Conservation (phyloP, 2,113 vertebrate species). For the Podilymbus podiceps region DNA sequence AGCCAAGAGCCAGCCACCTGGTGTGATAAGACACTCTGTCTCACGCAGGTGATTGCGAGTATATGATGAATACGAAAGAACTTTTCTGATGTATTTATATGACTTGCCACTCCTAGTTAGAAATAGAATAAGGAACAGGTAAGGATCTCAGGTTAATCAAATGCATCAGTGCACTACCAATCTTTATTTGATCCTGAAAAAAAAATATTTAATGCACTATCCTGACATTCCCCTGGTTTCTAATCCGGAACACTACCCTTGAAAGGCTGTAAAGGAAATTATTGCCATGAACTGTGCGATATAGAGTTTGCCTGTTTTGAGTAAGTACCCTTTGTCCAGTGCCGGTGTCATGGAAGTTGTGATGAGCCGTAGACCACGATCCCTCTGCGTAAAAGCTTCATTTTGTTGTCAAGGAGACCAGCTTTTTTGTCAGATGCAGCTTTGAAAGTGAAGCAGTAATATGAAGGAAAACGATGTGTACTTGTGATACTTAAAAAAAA, state of each 20-base stretch:
- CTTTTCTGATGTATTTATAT: background rate
- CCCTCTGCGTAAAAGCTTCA: background rate
- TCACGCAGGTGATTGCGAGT: background rate
- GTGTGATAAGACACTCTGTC: background rate
- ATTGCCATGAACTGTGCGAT: background rate
- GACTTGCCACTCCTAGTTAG: background rate
- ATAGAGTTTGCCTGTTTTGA: background rate
- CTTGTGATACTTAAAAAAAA: background rate
- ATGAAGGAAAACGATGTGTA: background rate
- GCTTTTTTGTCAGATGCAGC: background rate
- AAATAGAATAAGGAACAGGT: background rate
- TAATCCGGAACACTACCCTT: background rate
- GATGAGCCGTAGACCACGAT: background rate
- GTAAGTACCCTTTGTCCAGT: background rate
- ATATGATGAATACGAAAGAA: background rate
- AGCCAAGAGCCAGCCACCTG: background rate
- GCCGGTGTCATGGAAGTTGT: background rate
- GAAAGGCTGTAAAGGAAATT: background rate
- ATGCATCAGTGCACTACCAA: fast-evolving
- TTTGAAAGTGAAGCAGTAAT: background rate
- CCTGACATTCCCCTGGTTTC: background rate
- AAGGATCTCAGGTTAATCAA: background rate
- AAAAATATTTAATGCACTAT: background rate
- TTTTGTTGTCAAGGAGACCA: constrained; percentile 54
- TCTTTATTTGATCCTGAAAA: background rate